These are phyloP conservation scores for Vulpes vulpes DNA, from an alignment of 2,113 vertebrate species.

Conservation along the genomic window DNA sequence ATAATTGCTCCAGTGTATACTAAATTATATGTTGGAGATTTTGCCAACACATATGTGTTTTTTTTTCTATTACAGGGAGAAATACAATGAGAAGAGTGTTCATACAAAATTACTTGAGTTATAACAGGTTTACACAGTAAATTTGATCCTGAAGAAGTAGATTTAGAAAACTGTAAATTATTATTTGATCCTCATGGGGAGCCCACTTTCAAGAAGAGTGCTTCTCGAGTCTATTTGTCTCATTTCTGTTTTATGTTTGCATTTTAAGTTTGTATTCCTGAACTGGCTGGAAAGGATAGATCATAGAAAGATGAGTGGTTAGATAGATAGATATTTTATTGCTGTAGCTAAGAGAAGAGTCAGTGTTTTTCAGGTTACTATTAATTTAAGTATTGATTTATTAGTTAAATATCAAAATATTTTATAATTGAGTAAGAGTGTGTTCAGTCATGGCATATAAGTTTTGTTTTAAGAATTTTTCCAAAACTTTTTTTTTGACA, in stretches of 20 bases:
- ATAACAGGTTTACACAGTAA: background rate
- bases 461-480: background rate
- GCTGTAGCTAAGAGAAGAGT: background rate
- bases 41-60: background rate
- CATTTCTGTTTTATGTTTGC: background rate
- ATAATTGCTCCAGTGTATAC: background rate
- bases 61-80: background rate
- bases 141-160: background rate
- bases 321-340: background rate
- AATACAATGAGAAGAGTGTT: background rate
- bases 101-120: background rate
- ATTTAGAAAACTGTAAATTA: background rate
- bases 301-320: background rate
- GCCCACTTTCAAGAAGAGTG: background rate
- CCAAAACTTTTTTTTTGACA: background rate
- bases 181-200: background rate
- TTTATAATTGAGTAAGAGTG: background rate
- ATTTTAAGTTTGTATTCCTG: slow-evolving; percentile 27
- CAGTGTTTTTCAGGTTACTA: background rate
- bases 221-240: background rate
- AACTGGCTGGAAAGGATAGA: background rate
- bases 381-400: background rate
- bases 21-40: background rate
- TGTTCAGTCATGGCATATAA: background rate
- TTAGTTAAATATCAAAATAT: slow-evolving; percentile 6